Conservation (phyloP, 2,888 invertebrate species). For the Euphydryas editha region DNA sequence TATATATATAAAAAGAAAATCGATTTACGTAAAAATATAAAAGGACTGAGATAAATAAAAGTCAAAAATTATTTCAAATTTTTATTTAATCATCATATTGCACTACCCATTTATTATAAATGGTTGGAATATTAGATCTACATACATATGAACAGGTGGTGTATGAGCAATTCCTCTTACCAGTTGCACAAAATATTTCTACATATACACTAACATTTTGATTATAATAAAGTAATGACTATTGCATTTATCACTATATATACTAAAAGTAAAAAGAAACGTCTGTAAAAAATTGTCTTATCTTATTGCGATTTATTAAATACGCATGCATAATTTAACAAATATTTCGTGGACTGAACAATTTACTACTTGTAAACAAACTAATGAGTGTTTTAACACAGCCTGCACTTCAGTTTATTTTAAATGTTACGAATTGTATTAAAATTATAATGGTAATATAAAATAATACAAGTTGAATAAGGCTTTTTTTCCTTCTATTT, state of each 20-base stretch:
- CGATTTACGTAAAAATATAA: conserved; percentile 65
- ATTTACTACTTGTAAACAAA: too few species aligned
- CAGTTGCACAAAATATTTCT: conserved; percentile 28
- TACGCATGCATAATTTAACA: too few species aligned
- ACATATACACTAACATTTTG: neutral
- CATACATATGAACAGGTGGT: conserved; percentile 75
- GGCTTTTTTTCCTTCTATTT: too few species aligned
- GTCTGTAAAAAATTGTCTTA: neutral
- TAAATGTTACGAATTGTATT: too few species aligned
- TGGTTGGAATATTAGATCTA: conserved; percentile 57
- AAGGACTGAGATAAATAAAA: conserved; percentile 79
- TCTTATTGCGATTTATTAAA: too few species aligned
- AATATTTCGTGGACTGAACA: too few species aligned
- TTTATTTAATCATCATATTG: conserved; percentile 75
- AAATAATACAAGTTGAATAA: too few species aligned
- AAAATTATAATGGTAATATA: neutral
- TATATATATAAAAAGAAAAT: conserved; percentile 65
- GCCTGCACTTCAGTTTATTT: too few species aligned
- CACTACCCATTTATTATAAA: conserved; percentile 59
- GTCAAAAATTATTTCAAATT: conserved; percentile 69
- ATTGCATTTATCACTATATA: neutral
- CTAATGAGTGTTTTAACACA: too few species aligned
- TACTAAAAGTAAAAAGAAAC: neutral
- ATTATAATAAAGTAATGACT: conserved; percentile 1
- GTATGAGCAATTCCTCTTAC: conserved; percentile 77